These are phyloP conservation scores for Drosophila emarginata DNA, from an alignment of 2,888 invertebrate genomes.

Conservation along the genomic window DNA sequence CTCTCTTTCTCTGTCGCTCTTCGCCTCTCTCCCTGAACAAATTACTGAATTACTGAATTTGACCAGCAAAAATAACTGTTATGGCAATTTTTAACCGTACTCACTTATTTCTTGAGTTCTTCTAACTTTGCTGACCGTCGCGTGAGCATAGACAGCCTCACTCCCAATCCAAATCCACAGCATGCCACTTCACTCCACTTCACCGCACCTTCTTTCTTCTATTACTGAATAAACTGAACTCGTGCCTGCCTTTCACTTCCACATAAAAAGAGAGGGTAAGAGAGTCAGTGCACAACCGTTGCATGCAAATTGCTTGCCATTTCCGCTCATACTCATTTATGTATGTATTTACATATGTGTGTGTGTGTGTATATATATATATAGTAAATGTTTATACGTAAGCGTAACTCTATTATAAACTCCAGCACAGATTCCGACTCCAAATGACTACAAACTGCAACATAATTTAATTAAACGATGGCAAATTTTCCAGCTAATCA, in stretches of 20 bases:
- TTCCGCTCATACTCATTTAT: slow-evolving; percentile 70
- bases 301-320: slow-evolving; percentile 70
- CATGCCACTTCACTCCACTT: background rate
- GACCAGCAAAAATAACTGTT: slow-evolving; percentile 5
- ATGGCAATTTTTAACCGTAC: slow-evolving; percentile 5
- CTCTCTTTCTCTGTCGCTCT: background rate
- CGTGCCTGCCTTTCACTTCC: slow-evolving; percentile 57
- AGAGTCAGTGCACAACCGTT: slow-evolving; percentile 47
- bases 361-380: background rate
- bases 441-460: slow-evolving; percentile 46
- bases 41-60: slow-evolving; percentile 1
- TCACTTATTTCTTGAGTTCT: slow-evolving; percentile 3
- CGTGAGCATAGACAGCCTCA: background rate
- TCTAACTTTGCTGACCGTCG: background rate
- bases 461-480: slow-evolving; percentile 72
- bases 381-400: slow-evolving; percentile 44
- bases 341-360: background rate
- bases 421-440: slow-evolving; percentile 1
- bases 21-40: background rate
- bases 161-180: too few species aligned
- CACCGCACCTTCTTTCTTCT: slow-evolving; percentile 1
- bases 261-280: slow-evolving; percentile 34
- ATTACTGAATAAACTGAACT: slow-evolving; percentile 19
- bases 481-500: slow-evolving; percentile 74
- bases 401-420: slow-evolving; percentile 31